These are phyloP conservation scores for Mimumesa dahlbomi DNA, from an alignment of 2,888 invertebrate genomes.

Conservation along the genomic window DNA sequence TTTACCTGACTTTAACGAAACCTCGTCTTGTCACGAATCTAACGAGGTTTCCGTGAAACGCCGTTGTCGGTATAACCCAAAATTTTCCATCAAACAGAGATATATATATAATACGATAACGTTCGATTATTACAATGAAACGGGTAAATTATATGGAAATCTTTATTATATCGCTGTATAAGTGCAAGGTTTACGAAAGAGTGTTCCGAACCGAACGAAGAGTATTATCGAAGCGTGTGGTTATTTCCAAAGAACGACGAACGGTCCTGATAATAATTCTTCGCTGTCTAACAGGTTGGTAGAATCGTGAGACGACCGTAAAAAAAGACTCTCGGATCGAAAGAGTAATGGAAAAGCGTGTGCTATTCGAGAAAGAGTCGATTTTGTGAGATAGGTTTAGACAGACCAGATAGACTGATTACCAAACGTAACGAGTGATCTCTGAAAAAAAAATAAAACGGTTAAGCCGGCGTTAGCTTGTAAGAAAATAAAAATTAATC, in stretches of 20 bases:
- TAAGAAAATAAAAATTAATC: conserved; percentile 37
- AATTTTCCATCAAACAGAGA: not conserved
- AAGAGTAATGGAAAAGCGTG: conserved; percentile 13
- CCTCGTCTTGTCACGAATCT: not conserved
- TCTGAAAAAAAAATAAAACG: conserved; percentile 61
- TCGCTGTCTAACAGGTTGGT: not conserved
- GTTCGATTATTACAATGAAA: too few relatives aligned
- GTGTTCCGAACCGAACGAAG: too few relatives aligned
- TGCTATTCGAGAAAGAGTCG: conserved; percentile 14
- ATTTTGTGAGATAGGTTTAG: conserved; percentile 63
- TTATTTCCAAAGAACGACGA: too few relatives aligned
- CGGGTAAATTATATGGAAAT: too few relatives aligned
- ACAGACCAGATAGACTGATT: conserved; percentile 74
- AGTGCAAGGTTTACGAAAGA: too few relatives aligned
- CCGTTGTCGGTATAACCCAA: not conserved
- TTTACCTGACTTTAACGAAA: not conserved
- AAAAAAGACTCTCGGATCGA: conserved; percentile 18
- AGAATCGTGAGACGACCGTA: not conserved
- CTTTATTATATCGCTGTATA: too few relatives aligned
- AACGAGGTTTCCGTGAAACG: not conserved
- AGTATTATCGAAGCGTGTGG: too few relatives aligned
- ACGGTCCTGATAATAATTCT: not conserved
- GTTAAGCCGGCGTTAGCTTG: conserved; percentile 55
- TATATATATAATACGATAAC: too few relatives aligned
- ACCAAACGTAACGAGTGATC: conserved; percentile 73